Evolutionary conservation across 2,113 vertebrate species (phyloP), one percentile per base, ranked within the genome.

Genomic region (Tupaia chinensis): DNA sequence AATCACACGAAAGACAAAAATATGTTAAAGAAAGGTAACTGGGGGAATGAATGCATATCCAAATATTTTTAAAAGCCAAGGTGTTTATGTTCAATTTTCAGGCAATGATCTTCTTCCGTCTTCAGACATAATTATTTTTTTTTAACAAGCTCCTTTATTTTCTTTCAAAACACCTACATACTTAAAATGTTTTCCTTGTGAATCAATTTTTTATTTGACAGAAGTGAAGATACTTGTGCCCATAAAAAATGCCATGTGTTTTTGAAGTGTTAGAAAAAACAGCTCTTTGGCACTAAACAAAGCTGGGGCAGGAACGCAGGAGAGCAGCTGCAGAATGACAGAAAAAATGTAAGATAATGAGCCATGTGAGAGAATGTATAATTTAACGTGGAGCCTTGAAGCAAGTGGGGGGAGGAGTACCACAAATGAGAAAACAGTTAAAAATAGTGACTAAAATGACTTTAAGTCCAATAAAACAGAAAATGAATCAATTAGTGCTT

Each of bases 221-320:
- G 96, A 97, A 97, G 95, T 77, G 88, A 97, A 97, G 97, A 95
- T 96, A 88, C 94, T 97, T 91, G 90, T 93, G 93, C 97, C 89
- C 90, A 96, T 96, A 97, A 95, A 98, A 98, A 97, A 97, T 96
- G 96, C 97, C 96, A 91, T 97, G 97, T 97, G 97, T 97, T 97
- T 97, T 97, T 97, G 96, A 97, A 96, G 97, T 97, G 97, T 98
- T 97, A 97, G 97, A 97, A 97, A 97, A 97, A 98, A 97, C 97
- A 97, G 97, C 96, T 96, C 97, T 96, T 95, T 97, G 97, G 97
- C 97, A 95, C 96, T 87, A 97, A 97, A 97, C 97, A 97, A 96
- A 97, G 97, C 97, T 95, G 97, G 96, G 94, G 94, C 94, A 96
- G 94, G 89, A 89, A 94, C 80, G 10, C 29, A 91, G 95, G 94